Evolutionary conservation across 2,113 vertebrate species (phyloP).

Genomic region (Platycercus adscitus): DNA sequence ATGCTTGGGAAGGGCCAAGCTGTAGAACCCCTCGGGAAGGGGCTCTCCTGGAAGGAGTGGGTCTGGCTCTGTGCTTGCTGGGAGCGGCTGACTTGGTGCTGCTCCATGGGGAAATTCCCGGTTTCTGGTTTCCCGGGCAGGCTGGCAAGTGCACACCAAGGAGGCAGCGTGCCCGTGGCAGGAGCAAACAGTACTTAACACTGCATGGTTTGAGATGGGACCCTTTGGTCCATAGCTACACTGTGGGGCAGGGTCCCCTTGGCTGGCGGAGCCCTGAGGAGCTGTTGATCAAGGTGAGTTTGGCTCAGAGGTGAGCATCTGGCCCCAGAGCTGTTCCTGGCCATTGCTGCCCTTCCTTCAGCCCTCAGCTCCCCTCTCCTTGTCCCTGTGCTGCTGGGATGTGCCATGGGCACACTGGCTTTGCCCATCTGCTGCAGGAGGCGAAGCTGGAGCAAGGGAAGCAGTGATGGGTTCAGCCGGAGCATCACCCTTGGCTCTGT

Average conservation of each 20-base stretch:
- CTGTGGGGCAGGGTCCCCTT: neutral
- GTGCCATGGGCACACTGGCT: neutral
- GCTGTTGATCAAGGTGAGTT: neutral
- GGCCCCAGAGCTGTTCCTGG: neutral
- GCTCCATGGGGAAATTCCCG: neutral
- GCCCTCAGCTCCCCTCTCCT: neutral
- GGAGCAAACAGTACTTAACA: neutral
- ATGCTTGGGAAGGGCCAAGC: too few relatives aligned
- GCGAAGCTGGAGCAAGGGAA: neutral
- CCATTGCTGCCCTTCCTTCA: accelerated
- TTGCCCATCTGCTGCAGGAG: neutral
- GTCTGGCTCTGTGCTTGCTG: neutral
- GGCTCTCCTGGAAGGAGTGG: neutral
- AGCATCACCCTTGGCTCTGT: neutral
- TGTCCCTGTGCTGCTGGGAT: neutral
- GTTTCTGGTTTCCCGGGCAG: neutral
- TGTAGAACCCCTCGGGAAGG: neutral
- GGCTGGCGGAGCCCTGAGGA: accelerated
- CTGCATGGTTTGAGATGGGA: neutral
- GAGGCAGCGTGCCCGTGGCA: neutral
- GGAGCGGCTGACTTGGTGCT: accelerated
- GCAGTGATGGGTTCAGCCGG: neutral
- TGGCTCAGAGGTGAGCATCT: neutral
- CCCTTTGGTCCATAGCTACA: accelerated
- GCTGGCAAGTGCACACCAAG: accelerated